phyloP scores from a whole-genome alignment of 2,888 invertebrate species.

The Unio pictorum region DNA sequence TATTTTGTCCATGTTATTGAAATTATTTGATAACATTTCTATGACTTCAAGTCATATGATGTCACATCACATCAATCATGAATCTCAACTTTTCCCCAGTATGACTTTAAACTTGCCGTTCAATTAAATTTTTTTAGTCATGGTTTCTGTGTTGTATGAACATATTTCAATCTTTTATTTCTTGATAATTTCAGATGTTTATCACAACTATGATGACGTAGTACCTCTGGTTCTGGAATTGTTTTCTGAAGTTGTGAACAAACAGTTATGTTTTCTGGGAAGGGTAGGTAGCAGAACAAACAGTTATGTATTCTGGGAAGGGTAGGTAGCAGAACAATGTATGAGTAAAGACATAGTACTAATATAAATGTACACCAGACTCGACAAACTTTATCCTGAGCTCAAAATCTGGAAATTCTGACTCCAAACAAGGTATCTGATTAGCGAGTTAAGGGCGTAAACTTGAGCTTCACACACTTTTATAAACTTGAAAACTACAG shows the following conservation, averaged over 20 bases:
- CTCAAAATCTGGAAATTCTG: too few relatives aligned
- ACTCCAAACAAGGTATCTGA: too few relatives aligned
- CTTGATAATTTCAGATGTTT: conserved; percentile 74
- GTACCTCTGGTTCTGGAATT: conserved; percentile 84
- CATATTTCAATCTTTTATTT: not conserved
- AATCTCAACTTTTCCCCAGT: not conserved
- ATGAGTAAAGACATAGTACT: too few relatives aligned
- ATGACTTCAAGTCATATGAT: too few relatives aligned
- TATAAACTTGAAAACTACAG: too few relatives aligned
- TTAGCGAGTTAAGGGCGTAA: too few relatives aligned
- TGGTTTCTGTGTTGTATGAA: not conserved
- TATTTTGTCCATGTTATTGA: too few relatives aligned
- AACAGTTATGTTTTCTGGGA: conserved; percentile 79
- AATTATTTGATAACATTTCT: too few relatives aligned
- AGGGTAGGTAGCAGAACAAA: conserved; percentile 70
- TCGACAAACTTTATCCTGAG: too few relatives aligned
- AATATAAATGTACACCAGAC: too few relatives aligned
- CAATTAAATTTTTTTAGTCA: not conserved
- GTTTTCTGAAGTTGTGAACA: conserved; percentile 81
- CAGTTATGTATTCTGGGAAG: conserved; percentile 78
- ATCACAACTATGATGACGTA: conserved; percentile 85
- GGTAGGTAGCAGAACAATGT: conserved; percentile 35
- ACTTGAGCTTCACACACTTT: too few relatives aligned
- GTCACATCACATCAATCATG: not conserved
- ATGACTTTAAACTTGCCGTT: not conserved